These are phyloP conservation scores for Zenarchopterus dispar DNA, from an alignment of 2,797 vertebrate species.

Conservation along the genomic window DNA sequence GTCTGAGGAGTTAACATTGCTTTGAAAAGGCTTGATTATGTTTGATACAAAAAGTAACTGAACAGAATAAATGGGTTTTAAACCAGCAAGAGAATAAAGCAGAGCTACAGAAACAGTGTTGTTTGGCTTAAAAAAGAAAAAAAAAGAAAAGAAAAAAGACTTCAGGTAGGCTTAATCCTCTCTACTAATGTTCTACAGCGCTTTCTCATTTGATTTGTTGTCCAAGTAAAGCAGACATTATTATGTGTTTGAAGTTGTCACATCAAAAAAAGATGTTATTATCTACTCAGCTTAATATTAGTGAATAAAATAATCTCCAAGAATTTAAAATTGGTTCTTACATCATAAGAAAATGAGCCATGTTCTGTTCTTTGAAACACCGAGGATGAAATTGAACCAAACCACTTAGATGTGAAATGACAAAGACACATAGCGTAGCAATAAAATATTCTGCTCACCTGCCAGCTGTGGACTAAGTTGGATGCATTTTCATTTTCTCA, in stretches of 20 bases:
- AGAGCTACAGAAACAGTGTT: slow-evolving; percentile 79
- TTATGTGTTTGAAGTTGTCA: neutral
- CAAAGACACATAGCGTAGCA: neutral
- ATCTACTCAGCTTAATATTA: too few relatives aligned
- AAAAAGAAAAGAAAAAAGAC: slow-evolving; percentile 78
- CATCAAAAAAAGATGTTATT: too few relatives aligned
- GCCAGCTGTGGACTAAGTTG: too few relatives aligned
- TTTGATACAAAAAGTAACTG: slow-evolving; percentile 31
- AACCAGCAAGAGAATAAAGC: slow-evolving; percentile 77
- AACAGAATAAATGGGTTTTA: slow-evolving; percentile 70
- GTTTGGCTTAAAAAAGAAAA: too few relatives aligned
- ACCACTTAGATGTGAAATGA: neutral
- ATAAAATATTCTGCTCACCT: too few relatives aligned
- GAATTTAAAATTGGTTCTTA: too few relatives aligned
- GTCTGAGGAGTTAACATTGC: slow-evolving; percentile 36
- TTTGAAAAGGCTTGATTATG: slow-evolving; percentile 11
- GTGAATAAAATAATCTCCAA: too few relatives aligned
- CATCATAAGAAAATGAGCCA: too few relatives aligned
- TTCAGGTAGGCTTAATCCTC: slow-evolving; percentile 70
- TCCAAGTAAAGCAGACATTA: neutral
- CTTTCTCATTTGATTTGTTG: neutral
- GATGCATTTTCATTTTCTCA: too few relatives aligned
- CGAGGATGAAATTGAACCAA: neutral
- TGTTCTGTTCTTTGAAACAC: too few relatives aligned
- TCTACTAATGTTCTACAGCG: neutral